Base-by-base conservation (phyloP, 1,140 invertebrate species). In the Wiebesia pumilae region DNA sequence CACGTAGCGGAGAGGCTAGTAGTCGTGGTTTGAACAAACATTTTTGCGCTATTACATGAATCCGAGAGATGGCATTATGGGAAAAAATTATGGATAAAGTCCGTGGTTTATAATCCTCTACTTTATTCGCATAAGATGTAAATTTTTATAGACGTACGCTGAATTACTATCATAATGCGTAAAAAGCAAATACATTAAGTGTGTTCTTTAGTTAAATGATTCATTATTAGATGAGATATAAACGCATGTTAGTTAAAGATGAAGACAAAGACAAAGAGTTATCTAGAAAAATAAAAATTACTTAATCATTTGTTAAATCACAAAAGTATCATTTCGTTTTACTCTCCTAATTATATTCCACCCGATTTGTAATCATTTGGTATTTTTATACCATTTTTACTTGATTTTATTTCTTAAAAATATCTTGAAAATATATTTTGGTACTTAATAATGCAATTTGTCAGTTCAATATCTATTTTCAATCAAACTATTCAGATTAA, bases 1-100 rank as follows among this genome's bases (percentile, higher is more conserved):
- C 83, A 40, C 83, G 71, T 73, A 58, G 43, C 67, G 33, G n/a
- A n/a, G 30, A 47, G 43, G 65, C 0, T 54, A 85, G 69, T 71
- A 87, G 83, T 83, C 88, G 89, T 73, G 81, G 43, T 88, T 90
- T 89, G 81, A 87, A 88, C 89, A 93, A 93, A 93, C 91, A 92
- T 93, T 93, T 93, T 93, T 93, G 92, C 88, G 89, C 90, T 90
- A 92, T 92, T 92, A 92, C 88, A 87, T 78, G 89, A 90, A 91
- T 90, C 89, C 89, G 88, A 89, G 89, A 93, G 90, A 90, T 89
- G 91, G 92, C 92, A 91, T 92, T 92, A 91, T 90, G 90, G 65
- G 38, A 67, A 84, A 86, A 65, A 87, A 73, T 81, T 82, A 82
- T 77, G 84, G 69, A 81, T 81, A 51, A 78, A 40, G 75, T 67